phyloP scores from a whole-genome alignment of 2,797 vertebrate species.

The Nasua narica region DNA sequence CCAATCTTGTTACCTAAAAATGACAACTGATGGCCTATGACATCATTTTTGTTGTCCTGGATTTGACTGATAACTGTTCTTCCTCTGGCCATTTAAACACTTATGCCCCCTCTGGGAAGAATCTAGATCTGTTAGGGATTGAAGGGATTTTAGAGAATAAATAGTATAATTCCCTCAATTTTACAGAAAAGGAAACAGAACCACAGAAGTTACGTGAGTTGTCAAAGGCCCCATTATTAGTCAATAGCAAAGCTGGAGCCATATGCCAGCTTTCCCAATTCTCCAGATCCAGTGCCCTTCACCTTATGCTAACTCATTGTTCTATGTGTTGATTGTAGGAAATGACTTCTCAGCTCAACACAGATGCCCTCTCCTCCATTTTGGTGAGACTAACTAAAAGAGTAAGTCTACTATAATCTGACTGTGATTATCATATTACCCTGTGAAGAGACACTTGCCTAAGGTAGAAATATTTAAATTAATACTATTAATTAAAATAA shows the following conservation, averaged over 20 bases:
- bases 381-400: not conserved
- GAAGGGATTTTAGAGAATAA: slow-evolving; percentile 6
- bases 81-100: not conserved
- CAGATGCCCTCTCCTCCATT: not conserved
- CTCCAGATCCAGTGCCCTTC: not conserved
- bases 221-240: not conserved
- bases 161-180: not conserved
- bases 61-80: not conserved
- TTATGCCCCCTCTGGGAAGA: not conserved
- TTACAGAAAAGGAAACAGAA: not conserved
- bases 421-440: not conserved
- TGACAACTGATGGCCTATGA: not conserved
- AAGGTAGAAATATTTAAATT: not conserved
- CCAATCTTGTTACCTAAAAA: not conserved
- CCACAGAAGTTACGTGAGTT: not conserved
- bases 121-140: not conserved
- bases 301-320: not conserved
- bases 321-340: not conserved
- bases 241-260: not conserved
- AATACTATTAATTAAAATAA: not conserved
- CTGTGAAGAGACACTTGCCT: not conserved
- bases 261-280: not conserved
- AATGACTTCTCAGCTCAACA: not conserved
- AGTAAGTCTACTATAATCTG: not conserved
- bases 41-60: not conserved